Evolutionary conservation across 2,113 vertebrate genomes (phyloP).

Genomic region (Saccopteryx bilineata): DNA sequence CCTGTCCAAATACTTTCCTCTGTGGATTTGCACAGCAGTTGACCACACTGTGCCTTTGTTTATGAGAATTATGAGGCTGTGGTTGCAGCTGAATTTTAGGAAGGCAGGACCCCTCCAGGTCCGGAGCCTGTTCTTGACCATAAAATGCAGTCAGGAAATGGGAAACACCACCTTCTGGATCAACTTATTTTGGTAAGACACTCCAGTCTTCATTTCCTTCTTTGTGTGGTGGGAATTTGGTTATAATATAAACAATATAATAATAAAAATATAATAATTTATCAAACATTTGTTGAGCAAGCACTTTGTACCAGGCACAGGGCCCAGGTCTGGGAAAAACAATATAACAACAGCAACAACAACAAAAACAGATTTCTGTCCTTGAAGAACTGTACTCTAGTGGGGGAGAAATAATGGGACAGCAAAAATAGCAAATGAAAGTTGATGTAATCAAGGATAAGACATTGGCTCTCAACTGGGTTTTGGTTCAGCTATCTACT

Average conservation of each 20-base stretch:
- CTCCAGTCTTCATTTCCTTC: not conserved
- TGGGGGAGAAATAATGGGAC: not conserved
- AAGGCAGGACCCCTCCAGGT: not conserved
- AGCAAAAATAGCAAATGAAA: not conserved
- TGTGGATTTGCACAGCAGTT: not conserved
- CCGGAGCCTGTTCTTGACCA: not conserved
- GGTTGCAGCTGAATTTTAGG: constrained; percentile 22
- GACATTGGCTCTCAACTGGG: not conserved
- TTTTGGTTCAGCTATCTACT: not conserved
- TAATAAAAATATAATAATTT: not conserved
- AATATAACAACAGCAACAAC: not conserved
- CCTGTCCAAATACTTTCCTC: not conserved
- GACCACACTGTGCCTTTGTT: not conserved
- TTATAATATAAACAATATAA: not conserved
- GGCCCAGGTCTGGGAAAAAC: not conserved
- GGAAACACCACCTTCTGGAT: not conserved
- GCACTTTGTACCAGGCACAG: not conserved
- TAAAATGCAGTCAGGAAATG: not conserved
- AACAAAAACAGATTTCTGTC: not conserved
- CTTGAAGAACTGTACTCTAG: not conserved
- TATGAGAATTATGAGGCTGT: not conserved
- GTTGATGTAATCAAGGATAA: not conserved
- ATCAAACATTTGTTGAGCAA: not conserved
- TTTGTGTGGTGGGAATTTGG: not conserved
- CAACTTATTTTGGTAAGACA: not conserved